phyloP scores from a whole-genome alignment of 2,888 invertebrate species.

The Sialis fuliginosa region DNA sequence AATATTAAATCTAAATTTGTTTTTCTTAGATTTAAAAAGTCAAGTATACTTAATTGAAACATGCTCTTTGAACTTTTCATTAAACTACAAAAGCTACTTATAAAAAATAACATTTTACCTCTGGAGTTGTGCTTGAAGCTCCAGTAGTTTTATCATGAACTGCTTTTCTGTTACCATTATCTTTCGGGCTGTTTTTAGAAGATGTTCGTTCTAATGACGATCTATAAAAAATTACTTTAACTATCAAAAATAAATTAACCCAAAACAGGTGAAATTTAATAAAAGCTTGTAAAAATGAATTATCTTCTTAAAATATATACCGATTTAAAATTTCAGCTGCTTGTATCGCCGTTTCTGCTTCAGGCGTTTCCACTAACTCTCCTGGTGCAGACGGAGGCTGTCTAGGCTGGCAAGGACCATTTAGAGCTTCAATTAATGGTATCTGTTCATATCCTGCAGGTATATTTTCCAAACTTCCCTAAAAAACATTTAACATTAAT shows the following conservation, averaged over 20 bases:
- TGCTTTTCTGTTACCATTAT: conserved; percentile 20
- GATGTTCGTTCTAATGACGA: conserved; percentile 34
- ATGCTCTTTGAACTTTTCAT: conserved; percentile 1
- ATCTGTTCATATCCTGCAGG: conserved; percentile 89
- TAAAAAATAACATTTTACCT: conserved; percentile 21
- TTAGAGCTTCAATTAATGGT: conserved; percentile 85
- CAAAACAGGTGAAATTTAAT: too few species aligned
- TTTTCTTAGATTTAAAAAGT: not conserved
- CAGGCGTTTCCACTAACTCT: conserved; percentile 33
- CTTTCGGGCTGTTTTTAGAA: conserved; percentile 18
- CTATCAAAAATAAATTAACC: not conserved
- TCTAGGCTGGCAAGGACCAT: conserved; percentile 62
- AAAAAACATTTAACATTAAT: conserved; percentile 5
- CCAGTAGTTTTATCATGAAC: conserved; percentile 18
- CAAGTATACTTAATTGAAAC: conserved; percentile 2
- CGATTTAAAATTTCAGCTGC: conserved; percentile 53
- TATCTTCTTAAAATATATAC: conserved; percentile 4
- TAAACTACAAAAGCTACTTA: conserved; percentile 2
- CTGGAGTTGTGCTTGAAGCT: conserved; percentile 28
- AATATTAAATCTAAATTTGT: too few species aligned
- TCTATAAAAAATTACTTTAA: conserved; percentile 3
- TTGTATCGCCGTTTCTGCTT: conserved; percentile 45
- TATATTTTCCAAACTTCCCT: conserved; percentile 66
- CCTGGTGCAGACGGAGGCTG: conserved; percentile 25
- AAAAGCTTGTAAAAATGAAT: too few species aligned